Base-by-base conservation (phyloP, 2,797 vertebrate species). In the Acrossocheilus fasciatus region DNA sequence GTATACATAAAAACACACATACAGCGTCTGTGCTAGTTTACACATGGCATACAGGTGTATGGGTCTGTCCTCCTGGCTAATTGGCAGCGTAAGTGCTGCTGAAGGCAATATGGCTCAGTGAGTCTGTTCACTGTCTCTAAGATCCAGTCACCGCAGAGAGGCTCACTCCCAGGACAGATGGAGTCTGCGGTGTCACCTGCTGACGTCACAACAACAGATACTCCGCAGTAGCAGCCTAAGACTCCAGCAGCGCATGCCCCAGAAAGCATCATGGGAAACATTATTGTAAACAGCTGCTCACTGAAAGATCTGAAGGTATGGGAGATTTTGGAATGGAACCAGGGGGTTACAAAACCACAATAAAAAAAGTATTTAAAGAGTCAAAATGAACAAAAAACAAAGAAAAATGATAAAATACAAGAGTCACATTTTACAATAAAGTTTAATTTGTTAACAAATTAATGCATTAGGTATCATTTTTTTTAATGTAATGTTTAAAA, bases 81-180 rank as follows among this genome's bases (percentile, higher is more conserved):
- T 72, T 86, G 81, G 80, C 82, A 85, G 20, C 10, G 3, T 12
- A 81, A 83, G 62, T 59, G 41, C 26, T 81, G 47, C 69, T 86
- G 81, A 84, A 17, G 36, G 72, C 50, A 85, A 39, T 83, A 59
- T 80, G 72, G 41, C 64, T 88, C 64, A 68, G 43, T 83, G 83
- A 86, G 59, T 91, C 90, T 93, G 92, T 92, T 82, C 92, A 89
- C 90, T 91, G 90, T 92, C 88, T 91, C 81, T 89, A 91, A 82
- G 84, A 85, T 89, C 89, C 89, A 90, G 75, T 73, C 77, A 81
- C 84, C 43, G 68, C 77, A 93, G 92, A 90, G 89, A 94, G 92
- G 89, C 89, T 86, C 91, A 88, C 88, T 84, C 86, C 82, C 85
- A 85, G 89, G 89, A 93, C 93, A 95, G 92, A 94, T 93, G 89